A percentile compares a stretch with the other conserved stretches of the same genome.
Conservation (phyloP, 2,113 vertebrate genomes). For the Eudorcas thomsonii region DNA sequence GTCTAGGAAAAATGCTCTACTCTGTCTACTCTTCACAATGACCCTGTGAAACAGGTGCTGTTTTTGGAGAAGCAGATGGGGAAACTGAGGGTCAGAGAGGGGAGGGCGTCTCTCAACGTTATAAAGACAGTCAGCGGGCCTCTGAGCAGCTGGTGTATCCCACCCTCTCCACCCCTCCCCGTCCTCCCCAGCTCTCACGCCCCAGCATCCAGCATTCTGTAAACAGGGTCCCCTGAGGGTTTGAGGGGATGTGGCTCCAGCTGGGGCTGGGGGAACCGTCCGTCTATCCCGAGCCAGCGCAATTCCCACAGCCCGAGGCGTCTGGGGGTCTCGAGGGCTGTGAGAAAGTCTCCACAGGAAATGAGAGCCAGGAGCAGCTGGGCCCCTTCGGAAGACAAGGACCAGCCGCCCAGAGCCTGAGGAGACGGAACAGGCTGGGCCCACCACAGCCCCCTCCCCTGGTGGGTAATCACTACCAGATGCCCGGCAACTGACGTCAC, state of each 20-base stretch:
- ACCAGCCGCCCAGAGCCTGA: constrained; percentile 48
- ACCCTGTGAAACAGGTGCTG: not conserved
- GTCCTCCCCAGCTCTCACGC: not conserved
- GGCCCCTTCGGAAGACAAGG: constrained; percentile 71
- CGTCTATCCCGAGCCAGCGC: not conserved
- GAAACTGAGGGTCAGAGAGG: constrained; percentile 16
- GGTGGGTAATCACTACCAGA: constrained; percentile 79
- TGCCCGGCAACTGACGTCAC: constrained; percentile 73
- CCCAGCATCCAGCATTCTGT: not conserved
- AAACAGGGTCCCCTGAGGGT: not conserved
- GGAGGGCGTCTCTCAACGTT: not conserved
- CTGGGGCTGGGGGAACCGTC: not conserved
- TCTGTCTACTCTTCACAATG: not conserved
- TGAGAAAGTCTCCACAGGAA: constrained; percentile 81
- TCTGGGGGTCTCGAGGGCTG: constrained; percentile 71
- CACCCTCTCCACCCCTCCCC: not conserved
- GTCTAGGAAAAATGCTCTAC: too few relatives aligned
- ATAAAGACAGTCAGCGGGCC: not conserved
- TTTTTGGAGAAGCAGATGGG: not conserved
- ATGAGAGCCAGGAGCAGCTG: constrained; percentile 80
- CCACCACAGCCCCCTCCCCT: constrained; percentile 43
- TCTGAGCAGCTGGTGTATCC: not conserved
- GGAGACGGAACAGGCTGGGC: not conserved
- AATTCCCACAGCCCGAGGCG: constrained; percentile 65
- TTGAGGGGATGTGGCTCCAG: not conserved